Evolutionary conservation across 2,888 invertebrate species (phyloP).

Genomic region (Emmelina monodactyla): DNA sequence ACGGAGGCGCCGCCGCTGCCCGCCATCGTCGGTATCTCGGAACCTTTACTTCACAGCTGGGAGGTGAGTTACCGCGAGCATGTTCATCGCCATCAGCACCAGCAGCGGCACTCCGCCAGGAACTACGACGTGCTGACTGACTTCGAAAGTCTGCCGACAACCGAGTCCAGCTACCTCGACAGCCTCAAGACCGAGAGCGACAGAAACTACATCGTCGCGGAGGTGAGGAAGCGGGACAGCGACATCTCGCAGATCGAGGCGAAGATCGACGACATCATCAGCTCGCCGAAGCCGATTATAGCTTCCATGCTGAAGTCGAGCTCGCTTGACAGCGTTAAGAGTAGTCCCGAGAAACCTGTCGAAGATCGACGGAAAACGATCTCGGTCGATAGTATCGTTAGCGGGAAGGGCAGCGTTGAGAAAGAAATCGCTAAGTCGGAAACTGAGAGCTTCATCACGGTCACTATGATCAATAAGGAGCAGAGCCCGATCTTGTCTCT

Average conservation of each 20-base stretch:
- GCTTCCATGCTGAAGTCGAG: constrained; percentile 58
- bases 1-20: constrained; percentile 62
- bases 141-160: constrained; percentile 54
- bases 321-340: constrained; percentile 68
- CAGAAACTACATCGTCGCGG: constrained; percentile 42
- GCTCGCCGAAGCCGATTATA: constrained; percentile 58
- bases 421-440: constrained; percentile 24
- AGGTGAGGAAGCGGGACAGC: constrained; percentile 47
- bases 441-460: constrained; percentile 59
- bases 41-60: constrained; percentile 59
- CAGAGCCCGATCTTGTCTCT: constrained; percentile 25
- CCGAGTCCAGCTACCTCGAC: constrained; percentile 56
- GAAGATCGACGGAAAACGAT: constrained; percentile 58
- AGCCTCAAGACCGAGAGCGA: constrained; percentile 56
- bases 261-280: constrained; percentile 63
- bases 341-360: constrained; percentile 55
- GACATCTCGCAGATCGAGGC: constrained; percentile 63
- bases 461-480: constrained; percentile 66
- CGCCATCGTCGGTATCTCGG: constrained; percentile 58
- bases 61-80: constrained; percentile 58
- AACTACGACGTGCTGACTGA: constrained; percentile 45
- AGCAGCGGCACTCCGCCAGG: constrained; percentile 46
- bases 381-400: constrained; percentile 55
- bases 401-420: constrained; percentile 27
- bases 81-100: constrained; percentile 43